Evolutionary conservation across 2,888 invertebrate species (phyloP), one percentile per base, ranked within the genome.

Genomic region (Lysandra coridon): DNA sequence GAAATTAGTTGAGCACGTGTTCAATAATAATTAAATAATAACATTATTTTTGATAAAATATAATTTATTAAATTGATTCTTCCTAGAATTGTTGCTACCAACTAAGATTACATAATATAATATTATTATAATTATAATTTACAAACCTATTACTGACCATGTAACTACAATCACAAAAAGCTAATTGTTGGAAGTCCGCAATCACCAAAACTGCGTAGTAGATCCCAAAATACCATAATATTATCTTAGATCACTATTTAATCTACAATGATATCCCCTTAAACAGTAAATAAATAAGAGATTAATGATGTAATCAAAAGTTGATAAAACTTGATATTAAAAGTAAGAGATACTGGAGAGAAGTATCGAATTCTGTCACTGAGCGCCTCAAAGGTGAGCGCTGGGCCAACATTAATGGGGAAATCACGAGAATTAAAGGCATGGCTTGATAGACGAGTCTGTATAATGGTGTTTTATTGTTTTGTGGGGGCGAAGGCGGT

Each of bases 401-500:
- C 14, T 33, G 33, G 30, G 30, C 23, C 12, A 30, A 64, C 69
- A 33, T 30, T 14, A 69, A 64, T 64, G 64, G 7, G 10, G 69
- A 69, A 69, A 69, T 37, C 17, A 69, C 33, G 64, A 30, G 64
- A 37, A 69, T 69, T 69, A 17, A 75, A 75, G 75, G 44, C 49
- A 75, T n/a, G 5, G 69, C 69, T 33, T 17, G 69, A 75, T 49
- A 30, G 74, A 23, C n/a, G 57, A 74, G 30, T 30, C 49, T 23
- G 23, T 49, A 23, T 75, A 75, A 44, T 75, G 75, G 75, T 44
- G 44, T 44, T 44, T 75, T 44, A 75, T 75, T 75, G 75, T 75
- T 69, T 1, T 1, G 69, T 14, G 44, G 75, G 74, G 49, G 75
- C 23, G 23, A 23, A 88, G 90, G 88, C 89, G 89, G 91, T 88